Evolutionary conservation across 2,888 invertebrate genomes (phyloP).

Genomic region (Nipponacmea schrenckii): DNA sequence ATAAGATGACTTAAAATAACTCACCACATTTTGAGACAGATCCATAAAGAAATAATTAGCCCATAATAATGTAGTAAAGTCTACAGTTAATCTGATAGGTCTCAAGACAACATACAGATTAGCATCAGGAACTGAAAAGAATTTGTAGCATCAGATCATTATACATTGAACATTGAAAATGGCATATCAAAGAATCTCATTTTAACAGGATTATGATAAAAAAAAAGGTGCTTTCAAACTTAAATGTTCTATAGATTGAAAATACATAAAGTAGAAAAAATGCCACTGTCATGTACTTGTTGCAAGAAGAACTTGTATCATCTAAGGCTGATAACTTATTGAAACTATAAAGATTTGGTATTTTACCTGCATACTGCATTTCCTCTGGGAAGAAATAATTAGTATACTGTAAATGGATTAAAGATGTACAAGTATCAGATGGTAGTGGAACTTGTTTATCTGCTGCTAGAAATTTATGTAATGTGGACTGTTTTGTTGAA

Average conservation of each 20-base stretch:
- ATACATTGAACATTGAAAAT: too few relatives aligned
- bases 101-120: constrained; percentile 91
- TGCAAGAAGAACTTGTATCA: too few relatives aligned
- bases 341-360: too few relatives aligned
- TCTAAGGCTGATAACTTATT: not conserved
- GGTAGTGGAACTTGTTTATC: constrained; percentile 84
- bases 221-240: too few relatives aligned
- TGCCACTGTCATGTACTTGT: too few relatives aligned
- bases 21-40: constrained; percentile 77
- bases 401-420: constrained; percentile 94
- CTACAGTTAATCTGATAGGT: constrained; percentile 88
- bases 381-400: constrained; percentile 90
- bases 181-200: too few relatives aligned
- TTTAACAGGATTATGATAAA: too few relatives aligned
- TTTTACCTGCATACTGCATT: constrained; percentile 63
- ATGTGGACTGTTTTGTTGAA: constrained; percentile 67
- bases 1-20: constrained; percentile 29
- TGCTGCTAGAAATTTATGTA: constrained; percentile 79
- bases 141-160: too few relatives aligned
- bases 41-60: constrained; percentile 91
- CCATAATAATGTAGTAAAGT: constrained; percentile 91
- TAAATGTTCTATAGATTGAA: too few relatives aligned
- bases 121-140: constrained; percentile 86
- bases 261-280: too few relatives aligned
- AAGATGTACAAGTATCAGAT: constrained; percentile 79